Conservation (phyloP, 2,113 vertebrate species). For the Lamprologus tigripictilis region DNA sequence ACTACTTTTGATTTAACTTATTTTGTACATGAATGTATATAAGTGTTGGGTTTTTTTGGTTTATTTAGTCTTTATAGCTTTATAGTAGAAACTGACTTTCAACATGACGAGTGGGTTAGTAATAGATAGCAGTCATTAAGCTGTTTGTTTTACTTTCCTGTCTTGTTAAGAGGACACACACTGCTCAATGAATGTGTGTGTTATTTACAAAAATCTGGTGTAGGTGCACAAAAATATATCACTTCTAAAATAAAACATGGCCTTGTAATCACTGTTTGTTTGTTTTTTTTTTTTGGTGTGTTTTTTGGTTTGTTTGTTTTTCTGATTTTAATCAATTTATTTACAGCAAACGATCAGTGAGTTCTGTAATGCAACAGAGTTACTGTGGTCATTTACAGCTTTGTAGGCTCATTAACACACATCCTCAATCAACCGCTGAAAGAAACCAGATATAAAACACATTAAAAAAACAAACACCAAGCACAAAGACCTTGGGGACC, state of each 20-base stretch:
- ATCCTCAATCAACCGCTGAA: background rate
- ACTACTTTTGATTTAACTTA: slow-evolving; percentile 37
- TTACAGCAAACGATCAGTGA: background rate
- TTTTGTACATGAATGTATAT: slow-evolving; percentile 22
- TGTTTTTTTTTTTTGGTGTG: background rate
- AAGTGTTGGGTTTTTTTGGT: background rate
- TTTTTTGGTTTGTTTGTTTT: background rate
- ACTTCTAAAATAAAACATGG: background rate
- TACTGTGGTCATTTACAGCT: background rate
- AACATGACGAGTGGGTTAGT: background rate
- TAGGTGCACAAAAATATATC: background rate
- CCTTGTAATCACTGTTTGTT: background rate
- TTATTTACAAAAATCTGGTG: background rate
- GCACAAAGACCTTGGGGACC: background rate
- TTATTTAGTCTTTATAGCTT: background rate
- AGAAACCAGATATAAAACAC: background rate
- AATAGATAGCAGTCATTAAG: background rate
- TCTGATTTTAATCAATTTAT: background rate
- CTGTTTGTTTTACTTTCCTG: background rate
- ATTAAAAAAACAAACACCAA: background rate
- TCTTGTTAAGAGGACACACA: background rate
- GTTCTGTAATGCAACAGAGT: background rate
- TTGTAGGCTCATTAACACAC: background rate
- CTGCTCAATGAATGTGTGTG: background rate
- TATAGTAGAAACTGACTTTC: background rate